Conservation (phyloP, 2,113 vertebrate genomes). For the Aepyceros melampus region DNA sequence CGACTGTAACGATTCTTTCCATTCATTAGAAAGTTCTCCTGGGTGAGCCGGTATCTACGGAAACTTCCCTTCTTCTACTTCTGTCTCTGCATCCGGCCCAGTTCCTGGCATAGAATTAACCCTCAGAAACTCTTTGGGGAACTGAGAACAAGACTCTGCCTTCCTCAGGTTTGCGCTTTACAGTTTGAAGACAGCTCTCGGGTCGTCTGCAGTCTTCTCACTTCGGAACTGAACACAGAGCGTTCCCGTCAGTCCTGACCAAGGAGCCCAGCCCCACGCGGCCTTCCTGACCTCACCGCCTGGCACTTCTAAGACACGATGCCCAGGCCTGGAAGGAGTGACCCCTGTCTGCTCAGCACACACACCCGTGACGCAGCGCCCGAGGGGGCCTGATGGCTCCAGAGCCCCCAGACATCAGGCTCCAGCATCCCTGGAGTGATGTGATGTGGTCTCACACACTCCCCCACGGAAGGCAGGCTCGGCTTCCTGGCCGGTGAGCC, state of each 20-base stretch:
- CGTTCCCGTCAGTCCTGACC: fast-evolving
- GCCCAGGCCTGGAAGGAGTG: background rate
- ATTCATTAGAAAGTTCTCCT: background rate
- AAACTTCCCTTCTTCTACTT: background rate
- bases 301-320: fast-evolving
- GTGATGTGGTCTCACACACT: background rate
- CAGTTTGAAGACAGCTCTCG: fast-evolving
- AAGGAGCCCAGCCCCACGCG: fast-evolving
- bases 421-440: background rate
- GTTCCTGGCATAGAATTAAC: background rate
- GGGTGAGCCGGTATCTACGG: fast-evolving
- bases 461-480: fast-evolving
- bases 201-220: fast-evolving
- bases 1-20: fast-evolving
- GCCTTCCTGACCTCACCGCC: fast-evolving
- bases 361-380: fast-evolving
- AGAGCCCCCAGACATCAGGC: fast-evolving
- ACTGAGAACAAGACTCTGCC: background rate
- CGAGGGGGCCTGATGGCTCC: fast-evolving
- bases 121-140: background rate
- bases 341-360: too few relatives aligned
- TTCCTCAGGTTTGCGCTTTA: fast-evolving
- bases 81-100: background rate
- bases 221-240: fast-evolving
- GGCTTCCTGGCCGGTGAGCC: fast-evolving